These are phyloP conservation scores for Myotis daubentonii DNA, from an alignment of 2,797 vertebrate species.

Conservation along the genomic window DNA sequence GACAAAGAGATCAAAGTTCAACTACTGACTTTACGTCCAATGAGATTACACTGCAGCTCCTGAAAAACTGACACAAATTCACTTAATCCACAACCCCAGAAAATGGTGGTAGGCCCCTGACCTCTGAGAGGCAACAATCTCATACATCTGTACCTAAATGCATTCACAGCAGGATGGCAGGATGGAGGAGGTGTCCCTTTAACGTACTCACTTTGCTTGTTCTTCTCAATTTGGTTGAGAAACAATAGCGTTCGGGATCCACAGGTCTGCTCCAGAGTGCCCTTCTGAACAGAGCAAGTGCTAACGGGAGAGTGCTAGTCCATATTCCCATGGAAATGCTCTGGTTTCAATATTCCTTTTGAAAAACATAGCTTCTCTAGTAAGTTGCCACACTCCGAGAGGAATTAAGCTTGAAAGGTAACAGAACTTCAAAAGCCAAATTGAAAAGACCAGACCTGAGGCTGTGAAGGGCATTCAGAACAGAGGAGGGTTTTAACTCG, in stretches of 20 bases:
- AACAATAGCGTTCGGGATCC: background rate
- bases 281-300: background rate
- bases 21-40: background rate
- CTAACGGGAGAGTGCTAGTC: background rate
- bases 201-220: background rate
- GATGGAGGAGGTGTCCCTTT: background rate
- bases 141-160: background rate
- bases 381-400: slow-evolving; percentile 76
- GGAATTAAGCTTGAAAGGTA: slow-evolving; percentile 79
- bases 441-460: slow-evolving; percentile 68
- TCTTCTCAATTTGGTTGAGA: background rate
- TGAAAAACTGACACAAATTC: background rate
- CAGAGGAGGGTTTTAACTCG: slow-evolving; percentile 70
- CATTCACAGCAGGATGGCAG: background rate
- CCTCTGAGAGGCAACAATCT: background rate
- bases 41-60: background rate
- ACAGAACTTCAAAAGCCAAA: slow-evolving; percentile 76
- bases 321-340: slow-evolving; percentile 47
- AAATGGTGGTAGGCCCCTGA: background rate
- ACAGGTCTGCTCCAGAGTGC: background rate
- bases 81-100: background rate
- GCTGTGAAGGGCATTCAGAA: slow-evolving; percentile 69
- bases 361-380: slow-evolving; percentile 65
- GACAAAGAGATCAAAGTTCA: background rate
- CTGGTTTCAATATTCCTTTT: slow-evolving; percentile 68